phyloP scores from a whole-genome alignment of 2,113 vertebrate species.

The Syrmaticus mikado region DNA sequence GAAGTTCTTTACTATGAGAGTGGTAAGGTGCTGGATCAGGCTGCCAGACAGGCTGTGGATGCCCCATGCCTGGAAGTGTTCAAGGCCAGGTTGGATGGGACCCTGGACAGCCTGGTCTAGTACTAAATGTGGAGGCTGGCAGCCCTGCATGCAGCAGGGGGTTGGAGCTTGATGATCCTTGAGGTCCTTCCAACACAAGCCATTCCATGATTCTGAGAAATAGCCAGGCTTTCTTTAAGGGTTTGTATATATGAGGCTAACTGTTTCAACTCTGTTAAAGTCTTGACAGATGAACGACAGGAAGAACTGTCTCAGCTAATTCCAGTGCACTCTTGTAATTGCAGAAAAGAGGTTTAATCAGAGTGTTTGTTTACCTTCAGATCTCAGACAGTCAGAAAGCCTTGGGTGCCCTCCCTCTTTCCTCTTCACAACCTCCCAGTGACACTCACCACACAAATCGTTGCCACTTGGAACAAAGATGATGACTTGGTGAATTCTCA shows the following conservation, averaged over 20 bases:
- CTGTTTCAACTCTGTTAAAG: background rate
- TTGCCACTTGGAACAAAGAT: background rate
- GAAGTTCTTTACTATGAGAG: too few relatives aligned
- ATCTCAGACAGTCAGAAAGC: background rate
- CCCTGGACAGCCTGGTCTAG: too few relatives aligned
- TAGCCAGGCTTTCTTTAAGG: background rate
- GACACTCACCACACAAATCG: background rate
- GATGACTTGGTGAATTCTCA: background rate
- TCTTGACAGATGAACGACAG: background rate
- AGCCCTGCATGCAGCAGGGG: too few relatives aligned
- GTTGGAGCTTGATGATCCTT: too few relatives aligned
- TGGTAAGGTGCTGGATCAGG: too few relatives aligned
- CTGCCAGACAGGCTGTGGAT: too few relatives aligned
- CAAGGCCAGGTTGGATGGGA: too few relatives aligned
- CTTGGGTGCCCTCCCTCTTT: background rate
- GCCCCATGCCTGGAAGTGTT: too few relatives aligned
- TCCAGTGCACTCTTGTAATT: background rate
- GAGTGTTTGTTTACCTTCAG: background rate
- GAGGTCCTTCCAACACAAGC: too few relatives aligned
- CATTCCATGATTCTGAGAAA: too few relatives aligned
- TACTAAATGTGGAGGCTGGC: too few relatives aligned
- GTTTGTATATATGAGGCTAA: background rate
- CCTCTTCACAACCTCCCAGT: background rate
- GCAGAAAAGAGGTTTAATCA: background rate
- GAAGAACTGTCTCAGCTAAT: background rate